phyloP scores from a whole-genome alignment of 2,113 vertebrate genomes.

The Sceloporus tristichus region DNA sequence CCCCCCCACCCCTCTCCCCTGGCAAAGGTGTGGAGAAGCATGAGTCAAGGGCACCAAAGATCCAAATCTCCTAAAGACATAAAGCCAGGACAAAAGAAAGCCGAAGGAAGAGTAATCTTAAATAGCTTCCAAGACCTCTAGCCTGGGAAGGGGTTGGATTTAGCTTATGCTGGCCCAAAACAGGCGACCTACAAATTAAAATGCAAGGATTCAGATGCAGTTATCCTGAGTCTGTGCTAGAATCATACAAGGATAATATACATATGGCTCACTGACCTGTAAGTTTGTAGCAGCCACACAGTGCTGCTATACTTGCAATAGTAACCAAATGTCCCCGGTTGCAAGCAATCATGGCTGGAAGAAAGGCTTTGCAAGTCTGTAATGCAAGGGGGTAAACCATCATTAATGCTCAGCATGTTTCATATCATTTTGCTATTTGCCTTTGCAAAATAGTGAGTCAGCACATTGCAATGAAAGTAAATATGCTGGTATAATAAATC shows the following conservation, averaged over 20 bases:
- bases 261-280: conserved; percentile 78
- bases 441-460: neutral
- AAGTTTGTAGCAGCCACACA: conserved; percentile 81
- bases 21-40: too few relatives aligned
- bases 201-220: neutral
- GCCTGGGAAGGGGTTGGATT: too few relatives aligned
- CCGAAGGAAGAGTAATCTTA: too few relatives aligned
- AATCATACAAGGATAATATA: neutral
- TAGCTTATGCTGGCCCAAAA: too few relatives aligned
- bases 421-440: neutral
- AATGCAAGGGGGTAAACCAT: conserved; percentile 36
- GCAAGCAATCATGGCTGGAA: conserved; percentile 88
- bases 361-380: conserved; percentile 90
- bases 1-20: too few relatives aligned
- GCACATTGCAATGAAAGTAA: neutral
- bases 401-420: neutral
- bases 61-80: too few relatives aligned
- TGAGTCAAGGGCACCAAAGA: too few relatives aligned
- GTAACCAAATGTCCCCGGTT: conserved; percentile 88
- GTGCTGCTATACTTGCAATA: conserved; percentile 86
- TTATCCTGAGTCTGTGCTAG: neutral
- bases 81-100: too few relatives aligned
- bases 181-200: too few relatives aligned
- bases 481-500: too few relatives aligned
- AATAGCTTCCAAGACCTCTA: too few relatives aligned